These are phyloP conservation scores for Brachyistius frenatus DNA, from an alignment of 2,113 vertebrate genomes.

Conservation along the genomic window DNA sequence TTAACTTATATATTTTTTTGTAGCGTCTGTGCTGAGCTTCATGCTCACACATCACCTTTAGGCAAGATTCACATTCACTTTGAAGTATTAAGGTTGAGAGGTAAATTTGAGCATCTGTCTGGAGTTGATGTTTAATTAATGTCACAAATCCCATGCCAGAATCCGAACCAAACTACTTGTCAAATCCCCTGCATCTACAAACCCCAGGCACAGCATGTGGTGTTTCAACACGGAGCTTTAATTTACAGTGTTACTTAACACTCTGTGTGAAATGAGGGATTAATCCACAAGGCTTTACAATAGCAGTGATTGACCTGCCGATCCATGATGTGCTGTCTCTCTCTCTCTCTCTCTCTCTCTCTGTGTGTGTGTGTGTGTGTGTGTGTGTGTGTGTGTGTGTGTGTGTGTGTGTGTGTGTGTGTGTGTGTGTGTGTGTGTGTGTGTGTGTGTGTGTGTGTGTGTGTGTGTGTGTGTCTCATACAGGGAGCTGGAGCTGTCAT, in stretches of 20 bases:
- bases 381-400: constrained; percentile 48
- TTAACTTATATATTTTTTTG: constrained; percentile 12
- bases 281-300: constrained; percentile 74
- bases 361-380: constrained; percentile 29
- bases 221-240: constrained; percentile 65
- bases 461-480: constrained; percentile 54
- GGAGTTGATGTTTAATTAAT: constrained; percentile 67
- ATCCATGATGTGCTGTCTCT: constrained; percentile 46
- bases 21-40: background rate
- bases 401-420: constrained; percentile 58
- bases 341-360: too few species aligned
- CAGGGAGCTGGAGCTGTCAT: constrained; percentile 97
- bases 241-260: constrained; percentile 74
- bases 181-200: constrained; percentile 61
- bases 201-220: constrained; percentile 63
- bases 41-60: constrained; percentile 20
- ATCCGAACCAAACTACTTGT: constrained; percentile 65
- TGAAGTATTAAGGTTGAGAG: constrained; percentile 34
- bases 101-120: constrained; percentile 44
- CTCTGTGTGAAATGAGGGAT: constrained; percentile 65
- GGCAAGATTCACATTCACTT: constrained; percentile 7
- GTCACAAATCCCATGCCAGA: constrained; percentile 60
- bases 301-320: constrained; percentile 64
- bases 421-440: constrained; percentile 29
- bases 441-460: constrained; percentile 48